Base-by-base conservation (phyloP, 2,888 invertebrate genomes). In the Aspidapion aeneum region DNA sequence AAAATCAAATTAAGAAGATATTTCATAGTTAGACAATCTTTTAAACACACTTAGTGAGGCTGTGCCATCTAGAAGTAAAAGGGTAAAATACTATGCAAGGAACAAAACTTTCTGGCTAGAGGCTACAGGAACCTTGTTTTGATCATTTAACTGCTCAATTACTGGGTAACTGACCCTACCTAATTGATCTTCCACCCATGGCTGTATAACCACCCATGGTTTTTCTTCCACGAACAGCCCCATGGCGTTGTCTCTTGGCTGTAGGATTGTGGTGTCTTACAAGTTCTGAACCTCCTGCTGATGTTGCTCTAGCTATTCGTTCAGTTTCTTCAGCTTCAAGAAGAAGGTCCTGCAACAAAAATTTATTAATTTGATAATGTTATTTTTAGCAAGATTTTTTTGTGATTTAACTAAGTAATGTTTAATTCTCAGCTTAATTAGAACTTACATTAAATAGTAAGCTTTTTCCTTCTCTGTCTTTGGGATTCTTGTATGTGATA, bases 401-500 rank as follows among this genome's bases (percentile, higher is more conserved):
- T 57, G 49, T 48, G 49, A 12, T 12, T 12, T 48, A 16, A 12
- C 49, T 16, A 12, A 48, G 16, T 48, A 48, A 48, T 9, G 9
- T 48, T 48, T 48, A 48, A n/a, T n/a, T n/a, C n/a, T n/a, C n/a
- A n/a, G 35, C 35, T 35, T 35, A 35, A 35, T 35, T 35, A 35
- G 3, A 60, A 62, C 79, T 75, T 75, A 93, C 93, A 85, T 90
- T 89, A 80, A 93, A 93, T 64, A 90, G 85, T 79, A 86, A 86
- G 80, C 93, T 93, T 81, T 93, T 93, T 74, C 92, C 91, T 80
- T 91, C 90, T 69, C 90, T 85, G 78, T 93, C 93, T 82, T 91
- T 90, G 62, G 93, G 93, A 78, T 88, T 87, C 80, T 91, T 92
- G 82, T 93, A 93, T 69, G 87, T 89, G 76, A 91, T 87, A 70